Conservation (phyloP, 2,888 invertebrate genomes). For the Pristionchus arcanus region DNA sequence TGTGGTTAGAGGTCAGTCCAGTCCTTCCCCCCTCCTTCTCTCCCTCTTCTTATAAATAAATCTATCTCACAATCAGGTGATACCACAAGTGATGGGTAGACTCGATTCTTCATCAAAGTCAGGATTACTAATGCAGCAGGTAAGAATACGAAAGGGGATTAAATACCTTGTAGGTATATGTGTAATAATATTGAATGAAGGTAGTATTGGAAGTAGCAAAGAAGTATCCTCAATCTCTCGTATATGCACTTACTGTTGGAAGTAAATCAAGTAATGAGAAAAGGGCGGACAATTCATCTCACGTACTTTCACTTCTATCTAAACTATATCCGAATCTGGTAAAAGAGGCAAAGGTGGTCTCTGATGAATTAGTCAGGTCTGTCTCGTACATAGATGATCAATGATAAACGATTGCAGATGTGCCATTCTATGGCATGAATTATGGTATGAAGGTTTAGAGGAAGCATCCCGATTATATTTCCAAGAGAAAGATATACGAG, state of each 20-base stretch:
- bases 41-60: not conserved
- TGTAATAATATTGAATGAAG: slow-evolving; percentile 31
- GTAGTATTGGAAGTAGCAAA: slow-evolving; percentile 53
- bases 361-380: slow-evolving; percentile 91
- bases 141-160: slow-evolving; percentile 80
- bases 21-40: not conserved
- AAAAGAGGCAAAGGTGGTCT: slow-evolving; percentile 87
- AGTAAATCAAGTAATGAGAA: slow-evolving; percentile 92
- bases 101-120: slow-evolving; percentile 92
- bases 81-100: slow-evolving; percentile 97
- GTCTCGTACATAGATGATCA: not conserved
- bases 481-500: slow-evolving; percentile 94
- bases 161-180: no score
- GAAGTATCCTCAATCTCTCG: slow-evolving; percentile 85
- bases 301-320: slow-evolving; percentile 94
- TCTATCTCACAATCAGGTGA: slow-evolving; percentile 83
- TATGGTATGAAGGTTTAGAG: slow-evolving; percentile 96
- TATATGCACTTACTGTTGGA: slow-evolving; percentile 97
- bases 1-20: slow-evolving; percentile 90
- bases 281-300: slow-evolving; percentile 92
- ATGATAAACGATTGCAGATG: slow-evolving; percentile 61
- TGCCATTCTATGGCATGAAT: slow-evolving; percentile 98
- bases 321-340: slow-evolving; percentile 94
- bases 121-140: slow-evolving; percentile 92
- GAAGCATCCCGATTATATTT: slow-evolving; percentile 86